These are phyloP conservation scores for Aleiodes sp. DNA, from an alignment of 1,140 invertebrate species.

Conservation along the genomic window DNA sequence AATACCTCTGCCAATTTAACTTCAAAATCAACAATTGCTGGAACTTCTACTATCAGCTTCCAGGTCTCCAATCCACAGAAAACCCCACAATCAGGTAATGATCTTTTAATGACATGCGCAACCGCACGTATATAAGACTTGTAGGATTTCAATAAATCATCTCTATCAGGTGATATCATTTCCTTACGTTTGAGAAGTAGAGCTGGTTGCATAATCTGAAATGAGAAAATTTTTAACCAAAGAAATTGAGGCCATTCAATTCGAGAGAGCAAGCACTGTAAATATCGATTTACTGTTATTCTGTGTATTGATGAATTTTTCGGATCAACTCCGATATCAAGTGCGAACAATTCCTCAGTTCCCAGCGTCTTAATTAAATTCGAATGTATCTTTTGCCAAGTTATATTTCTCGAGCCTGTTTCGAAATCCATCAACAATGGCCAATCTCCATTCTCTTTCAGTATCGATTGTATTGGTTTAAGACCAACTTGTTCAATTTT, in stretches of 20 bases:
- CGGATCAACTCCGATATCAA: not conserved
- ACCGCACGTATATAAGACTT: not conserved
- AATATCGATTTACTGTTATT: not conserved
- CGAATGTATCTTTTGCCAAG: not conserved
- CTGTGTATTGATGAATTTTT: not conserved
- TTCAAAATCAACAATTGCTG: not conserved
- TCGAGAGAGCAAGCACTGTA: too few species aligned
- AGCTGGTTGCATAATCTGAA: too few species aligned
- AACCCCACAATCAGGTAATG: not conserved
- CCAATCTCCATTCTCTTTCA: not conserved
- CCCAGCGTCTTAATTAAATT: not conserved
- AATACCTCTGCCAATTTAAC: not conserved
- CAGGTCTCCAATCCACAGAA: not conserved
- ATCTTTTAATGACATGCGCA: not conserved
- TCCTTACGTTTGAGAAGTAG: too few species aligned
- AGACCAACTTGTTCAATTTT: not conserved
- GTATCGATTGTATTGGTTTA: not conserved
- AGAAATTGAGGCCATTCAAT: too few species aligned
- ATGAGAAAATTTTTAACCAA: too few species aligned
- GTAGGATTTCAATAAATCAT: not conserved
- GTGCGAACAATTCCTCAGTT: not conserved
- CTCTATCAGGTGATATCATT: too few species aligned
- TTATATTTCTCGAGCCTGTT: not conserved
- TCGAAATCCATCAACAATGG: not conserved
- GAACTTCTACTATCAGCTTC: too few species aligned